Evolutionary conservation across 2,113 vertebrate genomes (phyloP).

Genomic region (Mixornis gularis): DNA sequence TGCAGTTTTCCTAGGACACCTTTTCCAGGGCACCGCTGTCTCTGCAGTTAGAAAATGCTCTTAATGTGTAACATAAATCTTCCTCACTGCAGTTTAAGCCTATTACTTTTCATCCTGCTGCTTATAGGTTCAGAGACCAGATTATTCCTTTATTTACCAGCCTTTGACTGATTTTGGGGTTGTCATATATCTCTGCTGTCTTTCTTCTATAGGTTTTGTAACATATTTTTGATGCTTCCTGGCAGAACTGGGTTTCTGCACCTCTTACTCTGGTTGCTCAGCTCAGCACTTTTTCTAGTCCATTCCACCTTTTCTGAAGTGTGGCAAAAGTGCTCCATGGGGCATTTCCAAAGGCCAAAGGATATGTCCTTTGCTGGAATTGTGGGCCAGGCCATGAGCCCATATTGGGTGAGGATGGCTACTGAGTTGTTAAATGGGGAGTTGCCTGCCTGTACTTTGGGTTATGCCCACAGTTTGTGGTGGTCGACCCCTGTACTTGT

Average conservation of each 20-base stretch:
- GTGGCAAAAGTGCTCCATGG: not conserved
- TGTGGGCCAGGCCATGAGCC: not conserved
- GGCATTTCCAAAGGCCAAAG: not conserved
- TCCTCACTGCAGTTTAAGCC: slow-evolving; percentile 4
- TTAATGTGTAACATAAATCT: slow-evolving; percentile 22
- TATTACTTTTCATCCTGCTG: slow-evolving; percentile 25
- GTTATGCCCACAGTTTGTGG: not conserved
- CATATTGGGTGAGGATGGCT: not conserved
- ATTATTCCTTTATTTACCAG: slow-evolving; percentile 40
- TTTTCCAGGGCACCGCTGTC: not conserved
- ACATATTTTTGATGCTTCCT: not conserved
- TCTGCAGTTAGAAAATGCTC: slow-evolving; percentile 24
- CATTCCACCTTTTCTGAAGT: not conserved
- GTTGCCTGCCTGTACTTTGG: not conserved
- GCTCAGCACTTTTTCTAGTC: not conserved
- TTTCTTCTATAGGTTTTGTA: not conserved
- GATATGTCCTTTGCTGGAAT: not conserved
- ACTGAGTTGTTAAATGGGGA: not conserved
- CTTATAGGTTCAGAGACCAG: not conserved
- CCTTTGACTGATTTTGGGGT: not conserved
- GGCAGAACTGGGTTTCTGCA: slow-evolving; percentile 43
- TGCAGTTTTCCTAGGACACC: not conserved
- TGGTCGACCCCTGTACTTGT: not conserved
- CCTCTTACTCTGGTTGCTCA: not conserved
- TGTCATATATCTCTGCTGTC: not conserved